A percentile compares a stretch with the other conserved stretches of the same genome.
Conservation (phyloP, 2,113 vertebrate genomes). For the Burhinus oedicnemus region DNA sequence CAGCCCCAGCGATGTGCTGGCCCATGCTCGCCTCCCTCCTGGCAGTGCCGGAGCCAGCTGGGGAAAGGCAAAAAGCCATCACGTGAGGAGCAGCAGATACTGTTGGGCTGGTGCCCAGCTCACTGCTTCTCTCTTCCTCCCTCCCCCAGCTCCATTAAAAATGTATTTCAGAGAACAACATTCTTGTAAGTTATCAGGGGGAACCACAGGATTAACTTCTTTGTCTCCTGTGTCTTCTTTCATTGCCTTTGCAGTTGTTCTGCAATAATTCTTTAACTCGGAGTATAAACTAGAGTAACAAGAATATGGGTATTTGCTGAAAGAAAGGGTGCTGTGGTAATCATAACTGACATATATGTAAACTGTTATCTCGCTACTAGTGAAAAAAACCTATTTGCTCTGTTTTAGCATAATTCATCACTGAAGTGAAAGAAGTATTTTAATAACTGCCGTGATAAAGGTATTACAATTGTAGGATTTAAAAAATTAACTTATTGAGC, state of each 20-base stretch:
- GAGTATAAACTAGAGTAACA: neutral
- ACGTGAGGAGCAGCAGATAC: neutral
- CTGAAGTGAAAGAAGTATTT: neutral
- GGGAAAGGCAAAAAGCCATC: neutral
- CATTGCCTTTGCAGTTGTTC: neutral
- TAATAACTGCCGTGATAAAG: neutral
- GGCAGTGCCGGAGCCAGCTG: rapidly evolving
- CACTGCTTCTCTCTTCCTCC: neutral
- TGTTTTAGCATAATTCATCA: neutral
- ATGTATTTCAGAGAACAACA: neutral
- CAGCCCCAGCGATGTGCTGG: rapidly evolving
- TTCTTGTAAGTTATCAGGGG: neutral
- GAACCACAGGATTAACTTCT: neutral
- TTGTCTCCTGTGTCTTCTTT: neutral
- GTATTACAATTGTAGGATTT: neutral
- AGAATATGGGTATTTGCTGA: neutral
- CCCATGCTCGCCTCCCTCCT: neutral
- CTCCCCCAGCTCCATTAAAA: neutral
- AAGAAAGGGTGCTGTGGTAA: neutral
- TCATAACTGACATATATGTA: neutral
- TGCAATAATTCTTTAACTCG: neutral
- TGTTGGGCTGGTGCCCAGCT: neutral
- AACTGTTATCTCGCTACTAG: neutral
- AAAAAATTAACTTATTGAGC: neutral
- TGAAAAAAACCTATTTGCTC: neutral